A percentile compares a stretch with the other conserved stretches of the same genome.
Conservation (phyloP, 2,888 invertebrate species). For the Machimus atricapillus region DNA sequence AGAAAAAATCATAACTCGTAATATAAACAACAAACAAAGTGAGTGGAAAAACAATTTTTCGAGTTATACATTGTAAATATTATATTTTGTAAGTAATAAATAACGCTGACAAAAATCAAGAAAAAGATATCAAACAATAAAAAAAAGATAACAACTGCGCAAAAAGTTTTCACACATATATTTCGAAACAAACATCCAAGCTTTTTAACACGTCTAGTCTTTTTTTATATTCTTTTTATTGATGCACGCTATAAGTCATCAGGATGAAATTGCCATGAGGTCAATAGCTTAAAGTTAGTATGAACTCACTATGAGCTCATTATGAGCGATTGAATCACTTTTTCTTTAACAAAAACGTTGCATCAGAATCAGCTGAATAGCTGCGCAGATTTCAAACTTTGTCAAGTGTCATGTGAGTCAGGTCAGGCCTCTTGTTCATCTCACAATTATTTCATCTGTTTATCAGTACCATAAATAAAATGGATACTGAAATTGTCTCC, state of each 20-base stretch:
- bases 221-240: neutral
- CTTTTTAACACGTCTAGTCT: neutral
- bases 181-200: neutral
- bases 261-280: neutral
- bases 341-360: neutral
- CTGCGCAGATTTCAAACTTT: neutral
- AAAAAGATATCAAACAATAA: no score
- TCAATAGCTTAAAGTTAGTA: neutral
- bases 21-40: no score
- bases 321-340: neutral
- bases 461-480: neutral
- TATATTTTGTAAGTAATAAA: no score
- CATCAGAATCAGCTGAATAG: neutral
- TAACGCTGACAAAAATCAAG: no score
- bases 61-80: no score
- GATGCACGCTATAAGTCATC: neutral
- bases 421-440: neutral
- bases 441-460: neutral
- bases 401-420: neutral
- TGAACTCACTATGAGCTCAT: neutral
- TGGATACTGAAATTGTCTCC: neutral
- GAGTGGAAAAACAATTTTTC: no score
- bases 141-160: no score
- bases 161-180: no score
- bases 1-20: no score